A percentile compares a stretch with the other conserved stretches of the same genome.
Evolutionary conservation across 2,888 invertebrate species (phyloP).

Genomic region (Ornithoptera priamus): DNA sequence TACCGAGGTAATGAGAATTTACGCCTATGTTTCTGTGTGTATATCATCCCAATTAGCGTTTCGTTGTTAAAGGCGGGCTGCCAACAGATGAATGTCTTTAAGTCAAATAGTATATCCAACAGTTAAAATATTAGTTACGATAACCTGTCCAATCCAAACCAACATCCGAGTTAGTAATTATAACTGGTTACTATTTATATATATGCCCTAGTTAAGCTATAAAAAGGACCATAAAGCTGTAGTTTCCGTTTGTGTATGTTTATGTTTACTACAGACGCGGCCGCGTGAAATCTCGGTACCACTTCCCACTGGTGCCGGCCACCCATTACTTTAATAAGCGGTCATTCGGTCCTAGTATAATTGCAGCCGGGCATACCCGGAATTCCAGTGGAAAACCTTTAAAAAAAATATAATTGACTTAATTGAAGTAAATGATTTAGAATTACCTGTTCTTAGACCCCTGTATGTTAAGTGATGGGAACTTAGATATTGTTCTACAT

Average conservation of each 20-base stretch:
- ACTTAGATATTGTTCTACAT: conserved; percentile 1
- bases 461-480: conserved; percentile 24
- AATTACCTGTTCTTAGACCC: conserved; percentile 22
- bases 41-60: too few species aligned
- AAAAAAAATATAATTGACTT: conserved; percentile 33
- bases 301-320: conserved; percentile 32
- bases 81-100: too few species aligned
- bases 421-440: conserved; percentile 28
- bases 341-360: conserved; percentile 64
- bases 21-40: too few species aligned
- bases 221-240: neutral
- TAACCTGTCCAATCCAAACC: neutral
- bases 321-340: conserved; percentile 68
- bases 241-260: conserved; percentile 8
- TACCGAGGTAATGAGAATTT: too few species aligned
- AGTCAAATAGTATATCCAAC: too few species aligned
- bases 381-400: conserved; percentile 36
- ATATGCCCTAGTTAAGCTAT: neutral
- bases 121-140: too few species aligned
- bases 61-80: too few species aligned
- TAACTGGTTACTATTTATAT: neutral
- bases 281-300: conserved; percentile 5
- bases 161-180: neutral
- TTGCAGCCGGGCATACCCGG: conserved; percentile 45
- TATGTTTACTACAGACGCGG: conserved; percentile 2